Percentiles rank a stretch among this genome's conserved stretches.
Evolutionary conservation across 2,888 invertebrate genomes (phyloP).

Genomic region (Ischnura elegans): DNA sequence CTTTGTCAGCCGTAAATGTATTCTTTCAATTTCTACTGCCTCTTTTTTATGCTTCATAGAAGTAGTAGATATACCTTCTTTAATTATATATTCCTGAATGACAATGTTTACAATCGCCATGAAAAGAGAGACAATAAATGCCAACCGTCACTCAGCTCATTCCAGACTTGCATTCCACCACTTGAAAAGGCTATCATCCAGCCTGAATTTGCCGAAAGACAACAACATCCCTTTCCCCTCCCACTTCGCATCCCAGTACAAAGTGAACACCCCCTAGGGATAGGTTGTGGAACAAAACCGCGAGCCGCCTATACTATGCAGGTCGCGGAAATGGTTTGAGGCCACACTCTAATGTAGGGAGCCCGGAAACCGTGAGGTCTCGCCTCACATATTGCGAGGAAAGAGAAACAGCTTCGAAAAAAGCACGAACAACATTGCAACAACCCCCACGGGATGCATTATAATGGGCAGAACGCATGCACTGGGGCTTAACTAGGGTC

Average conservation of each 20-base stretch:
- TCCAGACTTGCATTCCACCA: neutral
- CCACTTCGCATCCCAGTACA: too few species aligned
- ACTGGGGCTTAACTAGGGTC: too few species aligned
- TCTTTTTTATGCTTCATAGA: too few species aligned
- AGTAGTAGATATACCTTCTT: too few species aligned
- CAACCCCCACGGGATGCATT: neutral
- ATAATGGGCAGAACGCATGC: neutral
- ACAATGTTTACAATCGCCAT: too few species aligned
- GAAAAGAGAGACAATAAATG: neutral
- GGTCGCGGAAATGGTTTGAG: constrained; percentile 14
- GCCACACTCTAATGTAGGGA: neutral
- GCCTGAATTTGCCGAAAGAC: neutral
- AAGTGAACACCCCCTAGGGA: neutral
- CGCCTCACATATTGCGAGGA: neutral
- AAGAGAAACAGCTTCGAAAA: neutral
- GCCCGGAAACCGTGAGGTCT: neutral
- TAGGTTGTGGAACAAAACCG: neutral
- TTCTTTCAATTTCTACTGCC: too few species aligned
- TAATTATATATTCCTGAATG: too few species aligned
- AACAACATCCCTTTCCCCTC: neutral
- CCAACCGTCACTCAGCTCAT: neutral
- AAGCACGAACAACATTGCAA: neutral
- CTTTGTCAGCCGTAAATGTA: too few species aligned
- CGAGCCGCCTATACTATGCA: neutral
- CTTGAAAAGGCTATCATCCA: neutral